Base-by-base conservation (phyloP, 2,888 invertebrate genomes). In the Aromia moschata region DNA sequence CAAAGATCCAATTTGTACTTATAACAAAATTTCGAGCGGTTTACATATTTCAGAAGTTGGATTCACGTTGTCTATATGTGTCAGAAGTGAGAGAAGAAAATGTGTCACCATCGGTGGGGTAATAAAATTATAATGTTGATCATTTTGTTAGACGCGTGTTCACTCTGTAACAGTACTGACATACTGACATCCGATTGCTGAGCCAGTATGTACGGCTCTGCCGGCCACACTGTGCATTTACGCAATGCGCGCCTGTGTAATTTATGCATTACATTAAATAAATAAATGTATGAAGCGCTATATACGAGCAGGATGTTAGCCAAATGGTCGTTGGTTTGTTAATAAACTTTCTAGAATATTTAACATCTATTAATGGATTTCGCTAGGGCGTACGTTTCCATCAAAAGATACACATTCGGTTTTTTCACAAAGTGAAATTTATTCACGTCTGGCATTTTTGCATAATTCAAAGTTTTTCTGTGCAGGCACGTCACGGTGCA, bases 201-300 rank as follows among this genome's bases (percentile, higher is more conserved):
- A 56, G 46, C 31, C 31, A 52, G 69, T 68, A 54, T 43, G 58
- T 44, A 44, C 47, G 56, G 53, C 49, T 56, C 52, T 51, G 52
- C 54, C 55, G 52, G 60, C 49, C 57, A 55, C 43, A 57, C 56
- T 65, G 60, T 67, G 65, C 68, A 76, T 76, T 74, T 73, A 73
- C 70, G 73, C 74, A 74, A 72, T 72, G 75, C 70, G 64, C 59
- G 64, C 64, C 56, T 54, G 58, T 51, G 70, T 74, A 76, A 77
- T 78, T 76, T 75, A 77, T 75, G 76, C 74, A 74, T 76, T 73
- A 73, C 75, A 77, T 75, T 75, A 75, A 75, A 75, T 75, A 76
- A 74, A 77, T 74, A 75, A 74, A 75, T 75, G 72, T 72, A 71
- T 73, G 70, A 71, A 70, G 70, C 65, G 66, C 67, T 66, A 62